Evolutionary conservation across 2,888 invertebrate genomes (phyloP), one percentile per base, ranked within the genome.

Genomic region (Penaeus monodon): DNA sequence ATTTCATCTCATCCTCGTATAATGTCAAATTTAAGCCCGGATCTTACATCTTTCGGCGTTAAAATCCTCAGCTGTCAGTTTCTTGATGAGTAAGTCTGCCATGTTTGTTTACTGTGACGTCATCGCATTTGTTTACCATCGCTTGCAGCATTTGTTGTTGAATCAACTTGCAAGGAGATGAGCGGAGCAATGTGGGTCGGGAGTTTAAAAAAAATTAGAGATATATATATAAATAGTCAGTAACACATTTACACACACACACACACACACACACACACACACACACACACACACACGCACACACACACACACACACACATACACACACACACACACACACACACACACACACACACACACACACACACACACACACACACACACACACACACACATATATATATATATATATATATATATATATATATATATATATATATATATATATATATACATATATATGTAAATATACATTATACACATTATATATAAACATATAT

Each of bases 41-140:
- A 66, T 86, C 89, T 88, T 29, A 90, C 89, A 90, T 79, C 84
- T 89, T 65, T 89, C 89, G 29, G 88, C 88, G 81, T 88, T 87
- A 82, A 88, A 90, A 77, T 90, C 90, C 63, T 89, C 88, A 78
- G 90, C 90, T 66, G 90, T 90, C 84, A 90, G 64, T 86, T 90
- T 89, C 66, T 90, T 90, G 38, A 89, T 88, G 33, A 90, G 80
- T 14, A 90, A 64, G 74, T 90, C 90, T 44, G 88, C 88, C 90
- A 90, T 90, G 77, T 81, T 88, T 86, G 88, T 87, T 87, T 83
- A 84, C 83, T 22, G 27, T 27, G 38, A 33, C 38, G 27, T 38
- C 22, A 44, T 0, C 17, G 57, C 77, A 6, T 20, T 20, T 77
- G 44, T 22, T 22, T 27, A 38, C 22, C 1, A 38, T 77, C 17